Evolutionary conservation across 1,140 invertebrate genomes (phyloP), one percentile per base, ranked within the genome.

Genomic region (Eriosoma lanigerum): DNA sequence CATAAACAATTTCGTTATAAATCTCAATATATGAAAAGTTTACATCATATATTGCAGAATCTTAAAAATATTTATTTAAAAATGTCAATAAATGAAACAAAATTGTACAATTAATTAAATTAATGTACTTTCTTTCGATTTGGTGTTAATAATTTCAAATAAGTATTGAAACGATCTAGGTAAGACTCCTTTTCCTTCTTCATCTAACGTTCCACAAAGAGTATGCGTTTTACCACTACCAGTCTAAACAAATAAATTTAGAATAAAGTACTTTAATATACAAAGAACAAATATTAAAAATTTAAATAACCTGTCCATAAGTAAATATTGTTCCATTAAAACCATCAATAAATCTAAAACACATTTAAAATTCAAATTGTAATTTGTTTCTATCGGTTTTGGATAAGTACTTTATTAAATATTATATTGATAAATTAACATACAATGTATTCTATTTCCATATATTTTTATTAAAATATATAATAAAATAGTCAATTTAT

Each of bases 201-300:
- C 29, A 21, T 24, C 21, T 26, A 12, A 4, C 0, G 44, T 19
- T 3, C 66, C 66, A 13, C 46, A 70, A n/a, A 70, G 48, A 4
- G 66, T 70, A 26, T 70, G 21, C 0, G 66, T 70, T 17, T 70
- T 70, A 4, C 66, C 66, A 26, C 66, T 70, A 70, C 66, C 21
- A 15, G 66, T 70, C 66, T 70, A 46, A 12, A 15, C 0, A 48
- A 70, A 48, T 8, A 26, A 70, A 44, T n/a, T 44, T 17, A 26
- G 3, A 1, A 60, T 24, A 26, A 62, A 44, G 44, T 44, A 19
- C n/a, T 21, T 38, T 4, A 24, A 58, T 3, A 24, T 60, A 29
- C 2, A 66, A 38, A n/a, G 8, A 64, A 38, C 19, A 6, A n/a
- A 38, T 6, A 8, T 0, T 32, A 19, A 29, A 68, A n/a, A 46